Evolutionary conservation across 2,888 invertebrate genomes (phyloP).

Genomic region (Cyaniris semiargus): DNA sequence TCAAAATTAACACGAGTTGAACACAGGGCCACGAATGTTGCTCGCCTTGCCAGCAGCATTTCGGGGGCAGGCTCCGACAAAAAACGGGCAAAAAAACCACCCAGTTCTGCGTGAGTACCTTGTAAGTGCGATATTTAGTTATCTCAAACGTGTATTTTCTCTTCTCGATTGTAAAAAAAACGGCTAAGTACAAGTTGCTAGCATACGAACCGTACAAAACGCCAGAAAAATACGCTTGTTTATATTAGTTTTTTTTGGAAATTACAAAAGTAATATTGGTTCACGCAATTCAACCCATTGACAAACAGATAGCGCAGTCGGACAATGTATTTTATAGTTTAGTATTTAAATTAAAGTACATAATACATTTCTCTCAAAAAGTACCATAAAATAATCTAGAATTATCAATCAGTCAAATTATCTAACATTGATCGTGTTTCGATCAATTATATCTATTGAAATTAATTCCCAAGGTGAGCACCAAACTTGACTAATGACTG

Average conservation of each 20-base stretch:
- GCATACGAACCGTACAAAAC: neutral
- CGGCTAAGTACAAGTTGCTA: neutral
- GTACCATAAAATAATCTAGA: neutral
- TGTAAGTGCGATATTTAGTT: conserved; percentile 7
- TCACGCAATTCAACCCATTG: neutral
- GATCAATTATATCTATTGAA: conserved; percentile 46
- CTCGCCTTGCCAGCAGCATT: conserved; percentile 65
- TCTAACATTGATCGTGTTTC: conserved; percentile 38
- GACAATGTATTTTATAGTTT: neutral
- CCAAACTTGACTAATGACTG: conserved; percentile 61
- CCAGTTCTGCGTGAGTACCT: neutral
- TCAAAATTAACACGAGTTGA: neutral
- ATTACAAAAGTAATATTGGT: neutral
- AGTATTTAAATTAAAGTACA: neutral
- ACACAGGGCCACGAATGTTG: conserved; percentile 56
- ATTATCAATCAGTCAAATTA: conserved; percentile 16
- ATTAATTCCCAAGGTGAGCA: conserved; percentile 58
- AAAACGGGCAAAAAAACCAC: conserved; percentile 21
- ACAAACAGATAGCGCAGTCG: neutral
- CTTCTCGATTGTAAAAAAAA: neutral
- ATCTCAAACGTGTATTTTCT: neutral
- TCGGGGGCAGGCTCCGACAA: conserved; percentile 57
- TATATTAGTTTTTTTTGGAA: neutral
- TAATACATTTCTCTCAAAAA: neutral
- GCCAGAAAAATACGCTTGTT: neutral